Conservation (phyloP, 2,113 vertebrate genomes). For the Theropithecus gelada region DNA sequence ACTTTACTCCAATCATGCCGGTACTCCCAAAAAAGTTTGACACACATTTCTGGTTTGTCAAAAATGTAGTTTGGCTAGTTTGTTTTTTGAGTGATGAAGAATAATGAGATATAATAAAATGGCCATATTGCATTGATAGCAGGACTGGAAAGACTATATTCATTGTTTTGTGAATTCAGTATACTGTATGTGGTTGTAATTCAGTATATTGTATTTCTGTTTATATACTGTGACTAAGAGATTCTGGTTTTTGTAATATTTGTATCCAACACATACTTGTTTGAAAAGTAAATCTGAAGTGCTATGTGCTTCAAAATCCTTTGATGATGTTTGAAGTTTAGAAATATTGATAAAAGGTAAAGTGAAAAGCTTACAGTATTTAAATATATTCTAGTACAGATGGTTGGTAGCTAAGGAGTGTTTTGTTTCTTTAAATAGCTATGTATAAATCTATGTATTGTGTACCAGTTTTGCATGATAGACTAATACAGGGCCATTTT, state of each 20-base stretch:
- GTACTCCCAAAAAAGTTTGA: not conserved
- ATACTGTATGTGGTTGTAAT: not conserved
- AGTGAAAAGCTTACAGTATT: slow-evolving; percentile 15
- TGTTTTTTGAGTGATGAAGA: slow-evolving; percentile 4
- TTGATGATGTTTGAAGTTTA: slow-evolving; percentile 28
- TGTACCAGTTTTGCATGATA: slow-evolving; percentile 27
- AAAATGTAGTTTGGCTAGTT: not conserved
- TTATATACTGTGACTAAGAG: not conserved
- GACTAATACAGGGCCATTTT: slow-evolving; percentile 55
- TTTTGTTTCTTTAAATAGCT: slow-evolving; percentile 26
- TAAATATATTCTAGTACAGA: not conserved
- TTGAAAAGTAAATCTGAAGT: slow-evolving; percentile 34
- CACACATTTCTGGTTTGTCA: slow-evolving; percentile 23
- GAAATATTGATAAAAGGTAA: slow-evolving; percentile 12
- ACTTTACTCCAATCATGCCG: not conserved
- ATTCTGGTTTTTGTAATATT: slow-evolving; percentile 5
- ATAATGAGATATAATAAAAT: not conserved
- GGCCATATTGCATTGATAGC: not conserved
- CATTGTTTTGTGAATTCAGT: not conserved
- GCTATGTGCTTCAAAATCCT: not conserved
- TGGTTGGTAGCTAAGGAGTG: not conserved
- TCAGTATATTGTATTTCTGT: not conserved
- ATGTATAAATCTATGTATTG: not conserved
- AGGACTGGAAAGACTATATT: not conserved
- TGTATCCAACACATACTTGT: not conserved